Evolutionary conservation across 2,113 vertebrate genomes (phyloP).

Genomic region (Holacanthus passer): DNA sequence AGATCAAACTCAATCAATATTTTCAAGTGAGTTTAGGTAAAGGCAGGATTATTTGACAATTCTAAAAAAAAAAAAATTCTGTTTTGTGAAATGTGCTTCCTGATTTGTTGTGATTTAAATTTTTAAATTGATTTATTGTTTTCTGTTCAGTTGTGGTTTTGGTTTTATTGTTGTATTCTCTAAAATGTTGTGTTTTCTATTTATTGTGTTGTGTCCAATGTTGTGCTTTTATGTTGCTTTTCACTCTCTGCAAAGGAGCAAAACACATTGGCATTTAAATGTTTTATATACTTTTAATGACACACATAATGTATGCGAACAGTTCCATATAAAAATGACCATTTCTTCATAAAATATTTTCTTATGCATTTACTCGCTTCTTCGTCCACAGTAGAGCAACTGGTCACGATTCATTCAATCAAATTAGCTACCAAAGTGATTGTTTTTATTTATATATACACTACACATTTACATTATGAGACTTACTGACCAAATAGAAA

Average conservation of each 20-base stretch:
- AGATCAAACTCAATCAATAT: not conserved
- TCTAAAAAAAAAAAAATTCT: no score
- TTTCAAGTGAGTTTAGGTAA: not conserved
- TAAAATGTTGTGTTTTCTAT: not conserved
- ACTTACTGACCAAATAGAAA: slow-evolving; percentile 55
- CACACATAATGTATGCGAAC: slow-evolving; percentile 44
- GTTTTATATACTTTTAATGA: slow-evolving; percentile 38
- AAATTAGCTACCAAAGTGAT: slow-evolving; percentile 67
- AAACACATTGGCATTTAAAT: not conserved
- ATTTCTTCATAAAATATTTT: slow-evolving; percentile 67
- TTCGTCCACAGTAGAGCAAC: slow-evolving; percentile 26
- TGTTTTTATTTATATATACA: slow-evolving; percentile 46
- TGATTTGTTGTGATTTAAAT: no score
- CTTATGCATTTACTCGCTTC: slow-evolving; percentile 2
- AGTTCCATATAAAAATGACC: slow-evolving; percentile 56
- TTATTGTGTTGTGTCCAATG: not conserved
- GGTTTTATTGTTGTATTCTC: not conserved
- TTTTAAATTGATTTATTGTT: no score
- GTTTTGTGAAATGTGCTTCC: no score
- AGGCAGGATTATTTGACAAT: not conserved
- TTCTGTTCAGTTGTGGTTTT: no score
- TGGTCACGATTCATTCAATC: slow-evolving; percentile 38
- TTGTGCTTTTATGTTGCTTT: not conserved
- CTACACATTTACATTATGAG: slow-evolving; percentile 55
- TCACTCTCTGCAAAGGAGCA: not conserved